Conservation (phyloP, 1,140 invertebrate species). For the Caenorhabditis elegans region WBcel235 BX284603.4:7781501-7782000, state of each 20-base stretch:
- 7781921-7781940: background rate
- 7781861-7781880: background rate
- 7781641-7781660: no score
- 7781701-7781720: no score
- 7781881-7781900: constrained; percentile 17
- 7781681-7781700: no score
- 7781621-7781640: no score
- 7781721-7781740: no score
- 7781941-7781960: constrained; percentile 29
- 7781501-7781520: no score
- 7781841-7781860: background rate
- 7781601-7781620: no score
- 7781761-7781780: background rate
- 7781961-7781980: background rate
- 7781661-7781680: no score
- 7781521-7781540: no score
- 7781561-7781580: no score
- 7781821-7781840: constrained; percentile 3
- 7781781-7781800: background rate
- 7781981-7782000: background rate
- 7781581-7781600: no score
- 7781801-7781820: constrained; percentile 13
- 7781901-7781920: background rate
- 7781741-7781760: constrained; percentile 18
- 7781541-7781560: no score